Conservation (phyloP, 2,113 vertebrate species). For the Chascanopsetta lugubris region DNA sequence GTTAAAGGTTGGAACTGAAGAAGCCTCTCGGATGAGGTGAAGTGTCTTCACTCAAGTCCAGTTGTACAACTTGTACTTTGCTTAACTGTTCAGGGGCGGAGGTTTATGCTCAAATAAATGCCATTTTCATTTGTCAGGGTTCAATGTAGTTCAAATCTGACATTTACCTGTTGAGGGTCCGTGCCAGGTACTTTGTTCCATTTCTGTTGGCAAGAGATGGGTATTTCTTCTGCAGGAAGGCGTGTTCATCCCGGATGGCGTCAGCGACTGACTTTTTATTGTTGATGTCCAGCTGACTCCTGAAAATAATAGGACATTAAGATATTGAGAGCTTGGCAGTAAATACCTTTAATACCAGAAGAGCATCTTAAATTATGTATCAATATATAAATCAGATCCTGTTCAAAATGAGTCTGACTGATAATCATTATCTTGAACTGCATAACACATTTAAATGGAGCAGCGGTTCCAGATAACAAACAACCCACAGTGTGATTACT, state of each 20-base stretch:
- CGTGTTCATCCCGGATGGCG: constrained; percentile 93
- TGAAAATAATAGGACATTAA: constrained; percentile 47
- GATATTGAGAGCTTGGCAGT: neutral
- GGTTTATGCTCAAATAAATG: neutral
- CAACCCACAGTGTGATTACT: constrained; percentile 3
- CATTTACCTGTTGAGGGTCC: constrained; percentile 92
- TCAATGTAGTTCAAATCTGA: neutral
- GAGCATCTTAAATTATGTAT: neutral
- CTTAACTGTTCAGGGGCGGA: too few relatives aligned
- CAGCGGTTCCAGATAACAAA: constrained; percentile 1
- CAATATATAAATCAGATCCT: neutral
- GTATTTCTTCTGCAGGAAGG: constrained; percentile 98
- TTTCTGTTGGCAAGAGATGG: constrained; percentile 96
- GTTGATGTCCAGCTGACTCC: constrained; percentile 98
- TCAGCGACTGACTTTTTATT: constrained; percentile 94
- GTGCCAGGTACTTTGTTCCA: constrained; percentile 96
- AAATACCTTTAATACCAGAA: neutral
- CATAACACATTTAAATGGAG: neutral
- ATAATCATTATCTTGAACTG: neutral
- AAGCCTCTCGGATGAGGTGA: too few relatives aligned
- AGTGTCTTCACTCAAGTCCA: too few relatives aligned
- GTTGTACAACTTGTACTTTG: too few relatives aligned
- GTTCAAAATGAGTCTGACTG: neutral
- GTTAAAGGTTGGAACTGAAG: too few relatives aligned
- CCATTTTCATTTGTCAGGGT: neutral